Conservation (phyloP, 2,113 vertebrate species). For the Chamaetylas fuelleborni region DNA sequence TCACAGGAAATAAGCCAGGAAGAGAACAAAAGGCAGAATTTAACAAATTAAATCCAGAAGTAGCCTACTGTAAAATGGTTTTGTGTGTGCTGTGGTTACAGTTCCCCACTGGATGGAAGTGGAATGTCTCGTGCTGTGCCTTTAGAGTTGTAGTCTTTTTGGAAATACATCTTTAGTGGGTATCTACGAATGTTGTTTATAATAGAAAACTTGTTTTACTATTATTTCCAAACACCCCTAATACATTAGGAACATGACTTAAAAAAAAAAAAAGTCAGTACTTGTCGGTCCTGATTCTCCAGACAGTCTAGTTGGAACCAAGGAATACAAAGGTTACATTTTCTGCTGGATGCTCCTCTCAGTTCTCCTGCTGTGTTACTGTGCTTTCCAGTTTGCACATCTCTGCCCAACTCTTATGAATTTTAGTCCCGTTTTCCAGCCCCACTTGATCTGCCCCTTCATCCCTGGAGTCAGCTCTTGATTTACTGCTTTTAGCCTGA, state of each 20-base stretch:
- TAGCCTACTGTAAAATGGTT: neutral
- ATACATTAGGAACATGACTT: neutral
- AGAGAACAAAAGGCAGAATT: neutral
- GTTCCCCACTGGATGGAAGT: neutral
- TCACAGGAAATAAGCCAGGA: neutral
- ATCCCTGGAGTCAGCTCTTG: neutral
- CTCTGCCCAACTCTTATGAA: neutral
- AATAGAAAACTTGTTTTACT: neutral
- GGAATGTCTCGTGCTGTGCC: neutral
- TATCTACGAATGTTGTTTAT: neutral
- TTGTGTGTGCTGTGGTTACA: neutral
- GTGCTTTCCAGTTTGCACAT: neutral
- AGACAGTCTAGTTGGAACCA: neutral
- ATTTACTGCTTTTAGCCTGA: neutral
- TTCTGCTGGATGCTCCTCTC: neutral
- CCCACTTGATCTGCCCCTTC: neutral
- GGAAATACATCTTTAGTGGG: neutral
- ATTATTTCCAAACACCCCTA: neutral
- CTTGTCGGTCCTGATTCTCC: neutral
- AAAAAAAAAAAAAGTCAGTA: neutral
- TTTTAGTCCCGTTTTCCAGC: neutral
- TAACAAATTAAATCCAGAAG: neutral
- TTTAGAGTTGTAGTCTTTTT: neutral
- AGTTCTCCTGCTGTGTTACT: neutral
- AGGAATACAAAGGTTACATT: neutral